phyloP scores from a whole-genome alignment of 2,113 vertebrate species.

The Nycticryphes semicollaris region DNA sequence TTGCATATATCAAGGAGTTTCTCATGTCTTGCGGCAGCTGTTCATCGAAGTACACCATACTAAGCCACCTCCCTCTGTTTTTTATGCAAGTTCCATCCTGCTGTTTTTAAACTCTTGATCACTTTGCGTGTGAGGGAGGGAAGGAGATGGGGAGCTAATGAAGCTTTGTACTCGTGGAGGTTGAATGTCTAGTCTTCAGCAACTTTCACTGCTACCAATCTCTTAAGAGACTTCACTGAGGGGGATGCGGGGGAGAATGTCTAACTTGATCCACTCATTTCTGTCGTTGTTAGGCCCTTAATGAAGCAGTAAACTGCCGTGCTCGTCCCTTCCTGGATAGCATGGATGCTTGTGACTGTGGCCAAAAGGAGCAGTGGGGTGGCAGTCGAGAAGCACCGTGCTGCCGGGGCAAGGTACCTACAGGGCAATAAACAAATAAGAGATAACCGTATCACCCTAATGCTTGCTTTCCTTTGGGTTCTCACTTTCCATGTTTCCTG shows the following conservation, averaged over 20 bases:
- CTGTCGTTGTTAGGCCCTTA: background rate
- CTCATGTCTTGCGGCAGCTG: background rate
- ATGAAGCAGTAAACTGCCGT: background rate
- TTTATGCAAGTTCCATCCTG: background rate
- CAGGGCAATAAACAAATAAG: background rate
- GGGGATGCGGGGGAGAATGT: background rate
- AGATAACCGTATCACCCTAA: too few relatives aligned
- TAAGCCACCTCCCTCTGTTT: background rate
- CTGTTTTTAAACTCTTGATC: background rate
- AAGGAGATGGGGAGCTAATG: background rate
- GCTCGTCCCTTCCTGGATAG: background rate
- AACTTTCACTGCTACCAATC: background rate
- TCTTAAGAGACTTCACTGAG: background rate
- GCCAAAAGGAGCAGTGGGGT: background rate
- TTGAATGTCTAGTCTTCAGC: background rate
- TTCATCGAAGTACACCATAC: background rate
- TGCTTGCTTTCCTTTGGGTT: background rate
- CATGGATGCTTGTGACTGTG: background rate
- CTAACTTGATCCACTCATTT: background rate
- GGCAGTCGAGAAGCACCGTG: background rate
- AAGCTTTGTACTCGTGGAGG: background rate
- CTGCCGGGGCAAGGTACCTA: background rate
- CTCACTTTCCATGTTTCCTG: background rate
- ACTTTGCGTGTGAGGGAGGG: accelerated
- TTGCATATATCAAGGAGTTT: background rate